Conservation (phyloP, 2,113 vertebrate genomes). For the Cyprinodon tularosa region DNA sequence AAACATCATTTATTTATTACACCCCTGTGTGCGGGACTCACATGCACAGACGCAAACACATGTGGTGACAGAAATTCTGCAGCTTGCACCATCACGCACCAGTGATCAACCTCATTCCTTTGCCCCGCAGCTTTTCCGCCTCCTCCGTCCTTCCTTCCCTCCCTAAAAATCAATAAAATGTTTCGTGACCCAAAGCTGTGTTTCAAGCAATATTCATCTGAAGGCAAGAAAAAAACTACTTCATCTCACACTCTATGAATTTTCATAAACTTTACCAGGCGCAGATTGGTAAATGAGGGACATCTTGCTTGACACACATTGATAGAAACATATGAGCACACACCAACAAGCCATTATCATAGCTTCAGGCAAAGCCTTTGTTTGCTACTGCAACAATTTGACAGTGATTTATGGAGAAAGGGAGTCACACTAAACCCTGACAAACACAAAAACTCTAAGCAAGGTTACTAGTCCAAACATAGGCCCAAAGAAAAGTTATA, state of each 20-base stretch:
- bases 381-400: constrained; percentile 73
- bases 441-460: constrained; percentile 72
- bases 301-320: constrained; percentile 49
- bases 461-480: constrained; percentile 74
- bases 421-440: constrained; percentile 73
- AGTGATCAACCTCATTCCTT: constrained; percentile 76
- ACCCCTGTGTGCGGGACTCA: constrained; percentile 59
- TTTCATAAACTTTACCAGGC: constrained; percentile 69
- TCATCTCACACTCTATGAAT: constrained; percentile 75
- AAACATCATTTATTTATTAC: constrained; percentile 81
- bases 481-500: constrained; percentile 71
- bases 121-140: constrained; percentile 33
- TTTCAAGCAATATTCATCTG: constrained; percentile 74
- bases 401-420: constrained; percentile 78
- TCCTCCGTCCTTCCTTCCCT: constrained; percentile 33
- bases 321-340: constrained; percentile 18
- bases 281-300: constrained; percentile 65
- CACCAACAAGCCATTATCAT: constrained; percentile 62
- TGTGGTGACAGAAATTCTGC: constrained; percentile 64
- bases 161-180: constrained; percentile 64
- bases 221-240: constrained; percentile 37
- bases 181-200: constrained; percentile 68
- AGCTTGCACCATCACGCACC: constrained; percentile 73
- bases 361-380: constrained; percentile 62
- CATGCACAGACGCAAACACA: constrained; percentile 38